Base-by-base conservation (phyloP, 1,140 invertebrate species). In the Phortica variegata region DNA sequence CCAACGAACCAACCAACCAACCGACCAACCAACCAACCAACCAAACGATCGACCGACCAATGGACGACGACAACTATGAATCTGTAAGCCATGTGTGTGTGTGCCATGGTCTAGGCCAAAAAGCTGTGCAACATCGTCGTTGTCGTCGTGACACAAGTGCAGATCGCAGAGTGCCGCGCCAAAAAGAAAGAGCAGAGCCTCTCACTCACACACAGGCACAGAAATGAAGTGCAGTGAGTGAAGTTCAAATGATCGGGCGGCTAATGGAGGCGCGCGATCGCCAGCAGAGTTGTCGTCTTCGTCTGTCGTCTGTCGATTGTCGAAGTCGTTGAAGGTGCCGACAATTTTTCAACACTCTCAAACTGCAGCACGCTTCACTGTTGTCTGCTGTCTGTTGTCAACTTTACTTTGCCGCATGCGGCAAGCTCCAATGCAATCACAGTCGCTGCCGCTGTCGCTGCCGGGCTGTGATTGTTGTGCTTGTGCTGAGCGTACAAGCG, bases 301-400 rank as follows among this genome's bases (percentile, higher is more conserved):
- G n/a, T n/a, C n/a, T n/a, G n/a, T n/a, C n/a, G n/a, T n/a, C n/a
- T n/a, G n/a, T n/a, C n/a, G n/a, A n/a, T n/a, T n/a, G n/a, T n/a
- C n/a, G n/a, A n/a, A n/a, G n/a, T 40, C 45, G 49, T 53, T 46
- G 45, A 52, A 63, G 57, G 60, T 63, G 63, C 51, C 54, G 58
- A 45, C 60, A 63, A 69, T 66, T 66, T 66, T 63, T 66, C 62
- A 69, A 66, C 62, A 68, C 62, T 63, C 49, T 37, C n/a, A n/a
- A n/a, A n/a, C n/a, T n/a, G 57, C 52, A 40, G 52, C 60, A 68
- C 60, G 63, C 49, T 48, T 54, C 49, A n/a, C n/a, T n/a, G n/a
- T n/a, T n/a, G n/a, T n/a, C n/a, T n/a, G n/a, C n/a, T n/a, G n/a
- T n/a, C n/a, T n/a, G n/a, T n/a, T n/a, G n/a, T n/a, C n/a, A n/a